A percentile compares a stretch with the other conserved stretches of the same genome.
These are phyloP conservation scores for Bubo scandiacus DNA, from an alignment of 2,113 vertebrate species.

Conservation along the genomic window DNA sequence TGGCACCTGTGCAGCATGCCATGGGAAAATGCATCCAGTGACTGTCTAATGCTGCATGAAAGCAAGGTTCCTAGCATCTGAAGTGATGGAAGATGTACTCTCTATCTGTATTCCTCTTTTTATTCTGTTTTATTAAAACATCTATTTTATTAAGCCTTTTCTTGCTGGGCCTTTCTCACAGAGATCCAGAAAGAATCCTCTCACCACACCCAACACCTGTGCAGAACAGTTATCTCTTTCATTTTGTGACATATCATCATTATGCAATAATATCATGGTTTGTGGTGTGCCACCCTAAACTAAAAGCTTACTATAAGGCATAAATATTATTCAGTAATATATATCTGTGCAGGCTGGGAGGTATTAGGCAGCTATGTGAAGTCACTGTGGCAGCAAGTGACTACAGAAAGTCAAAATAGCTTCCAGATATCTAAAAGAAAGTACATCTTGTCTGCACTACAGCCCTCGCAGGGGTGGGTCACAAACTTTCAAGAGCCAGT, in stretches of 20 bases:
- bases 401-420: background rate
- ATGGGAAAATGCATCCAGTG: background rate
- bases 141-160: background rate
- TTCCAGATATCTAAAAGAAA: background rate
- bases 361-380: background rate
- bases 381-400: background rate
- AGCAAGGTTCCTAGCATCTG: background rate
- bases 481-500: background rate
- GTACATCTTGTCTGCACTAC: background rate
- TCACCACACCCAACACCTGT: background rate
- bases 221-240: background rate
- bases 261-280: background rate
- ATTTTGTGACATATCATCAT: background rate
- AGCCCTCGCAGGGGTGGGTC: fast-evolving
- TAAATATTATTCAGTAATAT: background rate
- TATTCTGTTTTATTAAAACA: background rate
- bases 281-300: background rate
- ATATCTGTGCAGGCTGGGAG: background rate
- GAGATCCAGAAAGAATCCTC: background rate
- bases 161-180: background rate
- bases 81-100: background rate
- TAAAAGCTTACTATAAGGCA: background rate
- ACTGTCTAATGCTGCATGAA: background rate
- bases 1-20: background rate
- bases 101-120: background rate